Percentiles rank a stretch among this genome's conserved stretches.
These are phyloP conservation scores for Pogonomyrmex californicus DNA, from an alignment of 1,140 invertebrate species.

Conservation along the genomic window DNA sequence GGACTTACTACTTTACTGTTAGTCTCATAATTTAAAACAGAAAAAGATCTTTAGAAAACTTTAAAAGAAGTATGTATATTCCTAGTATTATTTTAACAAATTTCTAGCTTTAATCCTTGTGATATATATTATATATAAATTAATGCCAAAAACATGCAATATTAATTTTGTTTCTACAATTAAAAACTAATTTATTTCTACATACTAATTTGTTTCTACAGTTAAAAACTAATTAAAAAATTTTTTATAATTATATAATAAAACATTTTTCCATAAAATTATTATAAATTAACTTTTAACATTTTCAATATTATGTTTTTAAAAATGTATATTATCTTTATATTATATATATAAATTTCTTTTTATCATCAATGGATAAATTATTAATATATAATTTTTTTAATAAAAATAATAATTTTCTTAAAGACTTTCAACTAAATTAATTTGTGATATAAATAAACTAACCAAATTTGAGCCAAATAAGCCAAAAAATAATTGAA, in stretches of 20 bases:
- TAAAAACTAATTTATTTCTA: not conserved
- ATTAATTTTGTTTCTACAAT: not conserved
- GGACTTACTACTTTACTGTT: too few relatives aligned
- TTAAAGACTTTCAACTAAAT: not conserved
- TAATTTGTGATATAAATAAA: not conserved
- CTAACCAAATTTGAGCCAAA: not conserved
- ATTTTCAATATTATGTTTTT: not conserved
- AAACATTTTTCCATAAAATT: not conserved
- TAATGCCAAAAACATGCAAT: not conserved
- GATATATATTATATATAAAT: not conserved
- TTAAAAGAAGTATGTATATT: too few relatives aligned
- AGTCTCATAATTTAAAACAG: too few relatives aligned
- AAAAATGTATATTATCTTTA: not conserved
- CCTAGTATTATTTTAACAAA: not conserved
- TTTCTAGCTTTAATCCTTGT: not conserved
- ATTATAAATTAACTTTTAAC: not conserved
- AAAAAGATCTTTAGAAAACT: too few relatives aligned
- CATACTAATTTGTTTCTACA: not conserved
- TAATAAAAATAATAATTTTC: not conserved
- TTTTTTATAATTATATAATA: not conserved
- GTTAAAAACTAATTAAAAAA: not conserved
- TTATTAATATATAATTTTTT: not conserved
- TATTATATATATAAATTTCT: not conserved
- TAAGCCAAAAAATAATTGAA: not conserved
- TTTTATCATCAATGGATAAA: slow-evolving; percentile 25